Evolutionary conservation across 2,113 vertebrate species (phyloP).

Genomic region (Vulpes lagopus): DNA sequence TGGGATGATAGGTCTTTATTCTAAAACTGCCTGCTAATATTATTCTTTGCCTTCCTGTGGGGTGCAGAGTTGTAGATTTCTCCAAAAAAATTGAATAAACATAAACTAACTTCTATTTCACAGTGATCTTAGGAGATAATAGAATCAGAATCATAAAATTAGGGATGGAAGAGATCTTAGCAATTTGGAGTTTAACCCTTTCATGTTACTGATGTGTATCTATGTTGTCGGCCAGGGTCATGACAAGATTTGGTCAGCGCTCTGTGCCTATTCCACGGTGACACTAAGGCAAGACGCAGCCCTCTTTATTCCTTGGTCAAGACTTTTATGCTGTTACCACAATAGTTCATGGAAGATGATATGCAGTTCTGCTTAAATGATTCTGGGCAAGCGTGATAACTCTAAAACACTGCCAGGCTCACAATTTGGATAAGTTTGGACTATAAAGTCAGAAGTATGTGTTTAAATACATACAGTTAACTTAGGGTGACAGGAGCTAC

Average conservation of each 20-base stretch:
- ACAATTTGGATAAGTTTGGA: background rate
- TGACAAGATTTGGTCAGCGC: background rate
- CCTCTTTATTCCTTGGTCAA: background rate
- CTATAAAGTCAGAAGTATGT: background rate
- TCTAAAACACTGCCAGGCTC: background rate
- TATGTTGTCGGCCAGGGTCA: background rate
- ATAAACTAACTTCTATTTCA: background rate
- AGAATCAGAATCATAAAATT: background rate
- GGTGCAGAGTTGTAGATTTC: background rate
- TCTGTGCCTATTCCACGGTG: background rate
- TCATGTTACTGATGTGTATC: background rate
- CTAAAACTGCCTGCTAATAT: background rate
- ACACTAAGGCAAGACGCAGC: background rate
- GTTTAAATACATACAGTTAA: background rate
- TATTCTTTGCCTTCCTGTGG: background rate
- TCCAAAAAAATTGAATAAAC: background rate
- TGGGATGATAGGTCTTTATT: background rate
- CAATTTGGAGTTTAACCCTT: background rate
- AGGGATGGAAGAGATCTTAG: background rate
- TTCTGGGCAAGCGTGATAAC: background rate
- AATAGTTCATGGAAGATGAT: background rate
- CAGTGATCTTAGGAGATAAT: background rate
- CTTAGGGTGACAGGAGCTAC: background rate
- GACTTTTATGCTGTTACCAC: background rate
- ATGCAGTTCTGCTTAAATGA: background rate